Conservation (phyloP, 1,140 invertebrate genomes). For the Lordiphosa mommai region DNA sequence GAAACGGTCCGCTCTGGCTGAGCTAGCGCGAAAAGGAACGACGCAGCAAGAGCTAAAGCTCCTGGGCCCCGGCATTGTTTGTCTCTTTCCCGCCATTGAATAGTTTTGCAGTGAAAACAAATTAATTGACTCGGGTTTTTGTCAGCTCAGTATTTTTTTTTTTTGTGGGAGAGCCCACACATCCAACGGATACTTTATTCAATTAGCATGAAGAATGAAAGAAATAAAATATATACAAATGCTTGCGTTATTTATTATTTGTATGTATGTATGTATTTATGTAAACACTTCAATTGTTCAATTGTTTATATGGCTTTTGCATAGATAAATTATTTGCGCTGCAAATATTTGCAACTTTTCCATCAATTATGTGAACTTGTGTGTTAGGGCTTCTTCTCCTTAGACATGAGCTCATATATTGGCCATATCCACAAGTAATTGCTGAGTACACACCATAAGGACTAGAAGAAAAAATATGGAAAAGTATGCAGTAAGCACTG, state of each 20-base stretch:
- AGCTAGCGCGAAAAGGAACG: slow-evolving; percentile 21
- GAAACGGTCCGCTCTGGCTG: slow-evolving; percentile 17
- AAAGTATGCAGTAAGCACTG: too few species aligned
- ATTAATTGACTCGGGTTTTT: slow-evolving; percentile 58
- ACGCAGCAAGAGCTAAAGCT: not conserved
- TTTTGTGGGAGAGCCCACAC: not conserved
- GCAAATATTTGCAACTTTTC: too few species aligned
- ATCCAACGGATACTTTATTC: slow-evolving; percentile 16
- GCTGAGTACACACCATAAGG: too few species aligned
- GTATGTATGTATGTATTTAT: not conserved
- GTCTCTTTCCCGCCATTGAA: slow-evolving; percentile 24
- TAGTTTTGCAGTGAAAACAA: slow-evolving; percentile 70
- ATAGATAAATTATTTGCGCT: too few species aligned
- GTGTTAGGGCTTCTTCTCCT: too few species aligned
- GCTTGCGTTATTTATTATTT: slow-evolving; percentile 1
- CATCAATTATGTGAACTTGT: too few species aligned
- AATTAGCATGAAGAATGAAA: slow-evolving; percentile 18
- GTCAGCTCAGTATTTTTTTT: slow-evolving; percentile 2
- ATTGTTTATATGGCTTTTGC: too few species aligned
- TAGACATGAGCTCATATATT: too few species aligned
- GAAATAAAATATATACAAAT: slow-evolving; percentile 7
- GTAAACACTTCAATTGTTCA: not conserved
- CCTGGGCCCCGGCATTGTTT: slow-evolving; percentile 3
- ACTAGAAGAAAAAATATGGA: too few species aligned
- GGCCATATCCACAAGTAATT: too few species aligned